Evolutionary conservation across 2,113 vertebrate species (phyloP).

Genomic region (Callipepla squamata): DNA sequence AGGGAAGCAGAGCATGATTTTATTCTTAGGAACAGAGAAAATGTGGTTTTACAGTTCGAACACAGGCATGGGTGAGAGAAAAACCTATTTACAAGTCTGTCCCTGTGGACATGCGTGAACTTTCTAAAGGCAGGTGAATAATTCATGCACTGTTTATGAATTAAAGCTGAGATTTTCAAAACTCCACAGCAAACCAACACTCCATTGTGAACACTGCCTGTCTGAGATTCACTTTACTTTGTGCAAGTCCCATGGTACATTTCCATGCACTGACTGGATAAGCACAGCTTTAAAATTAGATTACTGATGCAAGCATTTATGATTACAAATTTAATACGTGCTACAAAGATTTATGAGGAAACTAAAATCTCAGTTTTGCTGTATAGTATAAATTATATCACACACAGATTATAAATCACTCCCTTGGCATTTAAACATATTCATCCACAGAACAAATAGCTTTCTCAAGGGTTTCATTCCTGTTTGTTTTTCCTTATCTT

Average conservation of each 20-base stretch:
- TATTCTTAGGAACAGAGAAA: not conserved
- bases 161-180: not conserved
- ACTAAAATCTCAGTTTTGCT: not conserved
- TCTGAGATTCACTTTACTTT: not conserved
- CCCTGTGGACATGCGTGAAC: not conserved
- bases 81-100: not conserved
- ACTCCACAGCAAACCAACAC: not conserved
- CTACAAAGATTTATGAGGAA: not conserved
- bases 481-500: not conserved
- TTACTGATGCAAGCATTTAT: not conserved
- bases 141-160: not conserved
- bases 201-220: not conserved
- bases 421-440: not conserved
- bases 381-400: not conserved
- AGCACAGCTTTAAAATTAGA: not conserved
- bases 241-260: not conserved
- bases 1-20: not conserved
- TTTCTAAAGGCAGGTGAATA: conserved; percentile 15
- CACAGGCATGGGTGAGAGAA: not conserved
- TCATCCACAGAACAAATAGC: not conserved
- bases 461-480: not conserved
- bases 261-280: not conserved
- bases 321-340: not conserved
- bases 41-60: not conserved
- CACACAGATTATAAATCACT: not conserved